Conservation (phyloP, 1,140 invertebrate species). For the Lepidurus packardi region DNA sequence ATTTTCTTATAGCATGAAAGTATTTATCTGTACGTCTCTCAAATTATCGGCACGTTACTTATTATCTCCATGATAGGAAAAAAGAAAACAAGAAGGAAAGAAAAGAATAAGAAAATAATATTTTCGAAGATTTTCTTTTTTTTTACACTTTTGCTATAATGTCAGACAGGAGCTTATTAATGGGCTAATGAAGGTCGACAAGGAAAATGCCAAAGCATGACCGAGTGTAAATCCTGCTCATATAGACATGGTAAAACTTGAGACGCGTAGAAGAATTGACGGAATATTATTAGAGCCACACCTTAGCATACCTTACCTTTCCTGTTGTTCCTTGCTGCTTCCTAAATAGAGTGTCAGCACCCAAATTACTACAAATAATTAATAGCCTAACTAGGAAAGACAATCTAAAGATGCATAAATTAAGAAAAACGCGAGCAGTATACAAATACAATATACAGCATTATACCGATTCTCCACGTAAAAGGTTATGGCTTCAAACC, state of each 20-base stretch:
- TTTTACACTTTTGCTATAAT: too few species aligned
- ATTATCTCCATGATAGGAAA: neutral
- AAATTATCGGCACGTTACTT: conserved; percentile 6
- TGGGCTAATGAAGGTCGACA: conserved; percentile 18
- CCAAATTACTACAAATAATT: neutral
- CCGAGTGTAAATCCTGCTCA: neutral
- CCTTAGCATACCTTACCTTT: neutral
- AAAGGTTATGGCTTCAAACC: too few species aligned
- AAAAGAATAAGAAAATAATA: too few species aligned
- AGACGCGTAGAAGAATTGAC: neutral
- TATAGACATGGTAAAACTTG: neutral
- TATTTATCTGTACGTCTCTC: neutral
- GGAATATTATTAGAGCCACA: conserved; percentile 22
- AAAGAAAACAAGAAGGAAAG: neutral
- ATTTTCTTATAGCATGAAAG: neutral
- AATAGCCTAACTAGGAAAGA: neutral
- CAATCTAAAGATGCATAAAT: conserved; percentile 1
- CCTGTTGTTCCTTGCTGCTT: conserved; percentile 2
- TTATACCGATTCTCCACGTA: too few species aligned
- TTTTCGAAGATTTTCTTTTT: too few species aligned
- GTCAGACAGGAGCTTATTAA: neutral
- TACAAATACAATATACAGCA: neutral
- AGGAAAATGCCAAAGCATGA: neutral
- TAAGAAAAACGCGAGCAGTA: neutral
- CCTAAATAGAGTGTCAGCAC: conserved; percentile 9